phyloP scores from a whole-genome alignment of 1,140 invertebrate species.

The Polypedilum pembai region DNA sequence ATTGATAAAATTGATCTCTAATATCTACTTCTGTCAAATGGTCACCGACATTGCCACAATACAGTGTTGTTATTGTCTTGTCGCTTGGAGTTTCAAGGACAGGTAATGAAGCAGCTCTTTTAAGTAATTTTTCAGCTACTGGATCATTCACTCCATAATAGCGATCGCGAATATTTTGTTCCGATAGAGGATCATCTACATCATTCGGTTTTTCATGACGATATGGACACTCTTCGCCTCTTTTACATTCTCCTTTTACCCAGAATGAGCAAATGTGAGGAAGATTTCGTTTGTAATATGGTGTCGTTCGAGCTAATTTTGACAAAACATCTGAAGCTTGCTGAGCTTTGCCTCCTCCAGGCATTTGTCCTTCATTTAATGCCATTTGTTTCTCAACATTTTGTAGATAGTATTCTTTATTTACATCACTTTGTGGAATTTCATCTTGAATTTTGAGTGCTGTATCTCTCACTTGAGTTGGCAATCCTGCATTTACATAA shows the following conservation, averaged over 20 bases:
- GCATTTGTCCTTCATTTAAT: constrained; percentile 53
- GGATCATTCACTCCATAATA: constrained; percentile 99
- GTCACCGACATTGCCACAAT: constrained; percentile 89
- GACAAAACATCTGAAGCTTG: constrained; percentile 83
- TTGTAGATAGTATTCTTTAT: constrained; percentile 98
- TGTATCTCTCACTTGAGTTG: constrained; percentile 91
- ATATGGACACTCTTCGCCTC: constrained; percentile 99
- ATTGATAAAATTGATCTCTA: constrained; percentile 48
- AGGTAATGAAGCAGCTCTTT: constrained; percentile 87
- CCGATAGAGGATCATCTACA: constrained; percentile 96
- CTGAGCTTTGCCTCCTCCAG: constrained; percentile 61
- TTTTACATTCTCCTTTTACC: constrained; percentile 98
- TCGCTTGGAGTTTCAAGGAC: constrained; percentile 93
- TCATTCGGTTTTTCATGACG: constrained; percentile 98
- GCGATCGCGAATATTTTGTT: constrained; percentile 98
- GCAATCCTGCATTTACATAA: constrained; percentile 48
- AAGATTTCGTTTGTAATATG: constrained; percentile 97
- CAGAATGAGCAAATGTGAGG: constrained; percentile 99
- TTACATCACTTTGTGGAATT: constrained; percentile 94
- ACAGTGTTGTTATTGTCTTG: constrained; percentile 91
- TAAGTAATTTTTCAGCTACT: constrained; percentile 95
- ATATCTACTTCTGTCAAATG: constrained; percentile 85
- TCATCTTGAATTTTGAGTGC: constrained; percentile 90
- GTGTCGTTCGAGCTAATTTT: constrained; percentile 91
- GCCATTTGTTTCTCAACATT: constrained; percentile 68